These are phyloP conservation scores for Lasioglossum baleicum DNA, from an alignment of 1,140 invertebrate species.

Conservation along the genomic window DNA sequence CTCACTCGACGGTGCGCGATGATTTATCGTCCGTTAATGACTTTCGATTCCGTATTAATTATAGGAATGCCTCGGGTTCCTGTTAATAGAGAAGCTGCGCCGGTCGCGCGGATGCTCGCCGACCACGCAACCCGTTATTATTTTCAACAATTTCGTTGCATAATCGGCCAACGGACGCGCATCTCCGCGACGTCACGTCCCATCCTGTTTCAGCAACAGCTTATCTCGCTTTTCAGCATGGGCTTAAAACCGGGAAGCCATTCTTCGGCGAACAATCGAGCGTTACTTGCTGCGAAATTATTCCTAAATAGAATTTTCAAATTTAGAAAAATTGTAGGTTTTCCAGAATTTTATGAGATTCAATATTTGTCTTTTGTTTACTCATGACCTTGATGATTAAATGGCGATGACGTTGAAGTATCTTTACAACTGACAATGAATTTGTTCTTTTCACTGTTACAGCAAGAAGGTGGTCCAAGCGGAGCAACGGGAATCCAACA, in stretches of 20 bases:
- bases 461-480: constrained; percentile 78
- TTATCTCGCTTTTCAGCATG: not conserved
- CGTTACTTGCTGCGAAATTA: too few relatives aligned
- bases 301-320: too few relatives aligned
- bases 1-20: constrained; percentile 48
- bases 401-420: too few relatives aligned
- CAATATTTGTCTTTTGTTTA: too few relatives aligned
- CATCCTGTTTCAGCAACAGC: constrained; percentile 1
- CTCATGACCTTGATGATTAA: too few relatives aligned
- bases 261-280: too few relatives aligned
- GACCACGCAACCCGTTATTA: constrained; percentile 15
- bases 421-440: too few relatives aligned
- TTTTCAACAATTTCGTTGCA: constrained; percentile 15
- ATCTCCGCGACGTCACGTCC: not conserved
- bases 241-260: too few relatives aligned
- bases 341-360: too few relatives aligned
- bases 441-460: constrained; percentile 77
- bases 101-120: not conserved
- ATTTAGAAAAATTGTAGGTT: too few relatives aligned
- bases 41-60: constrained; percentile 64
- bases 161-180: constrained; percentile 9
- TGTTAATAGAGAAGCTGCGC: constrained; percentile 22
- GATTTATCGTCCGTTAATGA: constrained; percentile 62
- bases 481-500: constrained; percentile 74
- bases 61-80: constrained; percentile 35